Evolutionary conservation across 2,113 vertebrate genomes (phyloP), one percentile per base, ranked within the genome.

Genomic region (Ascaphus truei): DNA sequence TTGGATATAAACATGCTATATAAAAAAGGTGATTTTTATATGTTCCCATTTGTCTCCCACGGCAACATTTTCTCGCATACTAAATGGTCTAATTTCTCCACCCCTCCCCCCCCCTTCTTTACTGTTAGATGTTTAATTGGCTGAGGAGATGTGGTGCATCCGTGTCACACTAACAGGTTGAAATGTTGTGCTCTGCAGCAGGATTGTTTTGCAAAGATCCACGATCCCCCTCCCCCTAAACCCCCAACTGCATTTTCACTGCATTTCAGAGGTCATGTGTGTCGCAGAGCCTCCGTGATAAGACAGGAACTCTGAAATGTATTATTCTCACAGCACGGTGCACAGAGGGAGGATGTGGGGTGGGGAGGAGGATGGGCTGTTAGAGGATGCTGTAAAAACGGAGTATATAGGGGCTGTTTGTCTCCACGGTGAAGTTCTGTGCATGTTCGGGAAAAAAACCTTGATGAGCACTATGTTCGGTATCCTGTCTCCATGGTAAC

Each of bases 401-500:
- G 20, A 34, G 20, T 8, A n/a, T n/a, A n/a, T n/a, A n/a, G n/a
- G 4, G 36, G 37, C 18, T 68, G 53, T 31, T 22, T 57, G 41
- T 58, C 39, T 48, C 37, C 25, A 15, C 51, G 11, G 37, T 25
- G 51, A 57, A 37, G 31, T 55, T 65, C n/a, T 51, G 41, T 47
- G 39, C 47, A 56, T 68, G 53, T 58, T 57, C 27, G 25, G 25
- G 53, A 57, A 47, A 57, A 47, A 47, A 52, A 27, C 37, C 51
- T 25, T 52, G 62, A 64, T 48, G 33, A 45, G 39, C 12, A 20
- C 64, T 23, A 39, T 48, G 16, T 67, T 67, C 52, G 3, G 39
- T 68, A 53, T 68, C 65, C 65, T 68, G 65, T 68, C 65, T 50
- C 65, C 55, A 68, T 68, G 43, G 65, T 33, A 68, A 68, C 65